phyloP scores from a whole-genome alignment of 2,113 vertebrate species.

The Strix uralensis region DNA sequence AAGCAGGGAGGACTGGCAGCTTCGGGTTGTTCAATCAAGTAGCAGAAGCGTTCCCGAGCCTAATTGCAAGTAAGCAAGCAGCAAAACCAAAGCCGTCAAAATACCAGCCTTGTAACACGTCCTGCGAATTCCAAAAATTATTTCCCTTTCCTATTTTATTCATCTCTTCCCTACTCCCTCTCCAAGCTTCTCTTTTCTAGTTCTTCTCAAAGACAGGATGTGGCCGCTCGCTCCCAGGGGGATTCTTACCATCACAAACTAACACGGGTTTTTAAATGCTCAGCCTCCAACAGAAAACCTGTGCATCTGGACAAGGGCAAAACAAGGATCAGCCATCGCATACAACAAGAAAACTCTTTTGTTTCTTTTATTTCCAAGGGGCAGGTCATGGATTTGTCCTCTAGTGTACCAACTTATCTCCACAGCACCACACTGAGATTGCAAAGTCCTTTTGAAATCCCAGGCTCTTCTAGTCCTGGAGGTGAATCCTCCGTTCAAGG shows the following conservation, averaged over 20 bases:
- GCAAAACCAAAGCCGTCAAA: neutral
- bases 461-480: neutral
- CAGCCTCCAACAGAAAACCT: neutral
- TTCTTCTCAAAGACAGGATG: neutral
- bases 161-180: neutral
- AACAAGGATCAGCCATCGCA: rapidly evolving
- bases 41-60: neutral
- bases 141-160: neutral
- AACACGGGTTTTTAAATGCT: neutral
- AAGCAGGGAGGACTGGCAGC: neutral
- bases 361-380: neutral
- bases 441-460: neutral
- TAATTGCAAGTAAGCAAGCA: neutral
- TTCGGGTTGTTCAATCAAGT: rapidly evolving
- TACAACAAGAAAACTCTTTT: neutral
- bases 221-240: rapidly evolving
- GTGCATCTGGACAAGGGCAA: neutral
- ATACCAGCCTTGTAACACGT: neutral
- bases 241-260: neutral
- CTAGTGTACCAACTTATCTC: neutral
- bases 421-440: neutral
- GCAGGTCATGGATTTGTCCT: neutral
- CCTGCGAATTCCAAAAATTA: neutral
- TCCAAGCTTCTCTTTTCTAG: neutral
- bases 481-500: neutral